These are phyloP conservation scores for Timandra comae DNA, from an alignment of 2,888 invertebrate genomes.

Conservation along the genomic window DNA sequence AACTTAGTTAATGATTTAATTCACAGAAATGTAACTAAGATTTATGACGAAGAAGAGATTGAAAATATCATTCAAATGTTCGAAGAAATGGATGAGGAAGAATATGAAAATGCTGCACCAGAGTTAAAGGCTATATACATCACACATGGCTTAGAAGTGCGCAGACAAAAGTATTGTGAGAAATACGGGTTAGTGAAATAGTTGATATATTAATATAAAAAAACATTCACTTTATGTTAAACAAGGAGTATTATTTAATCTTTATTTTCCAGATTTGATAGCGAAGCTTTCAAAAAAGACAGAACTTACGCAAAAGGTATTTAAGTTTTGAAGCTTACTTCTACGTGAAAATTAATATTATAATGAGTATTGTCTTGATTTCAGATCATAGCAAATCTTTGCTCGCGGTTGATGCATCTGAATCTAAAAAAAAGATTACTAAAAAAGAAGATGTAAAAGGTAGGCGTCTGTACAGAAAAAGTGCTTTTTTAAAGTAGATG, in stretches of 20 bases:
- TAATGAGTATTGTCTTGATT: no score
- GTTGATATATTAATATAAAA: no score
- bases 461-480: slow-evolving; percentile 13
- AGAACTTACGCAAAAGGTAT: slow-evolving; percentile 20
- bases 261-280: no score
- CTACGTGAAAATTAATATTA: no score
- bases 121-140: slow-evolving; percentile 56
- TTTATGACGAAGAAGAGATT: slow-evolving; percentile 52
- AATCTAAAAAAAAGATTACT: slow-evolving; percentile 54
- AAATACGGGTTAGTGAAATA: slow-evolving; percentile 30
- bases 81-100: slow-evolving; percentile 53
- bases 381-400: slow-evolving; percentile 39
- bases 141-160: slow-evolving; percentile 44
- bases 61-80: slow-evolving; percentile 39
- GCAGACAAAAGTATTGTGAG: slow-evolving; percentile 41
- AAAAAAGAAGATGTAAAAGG: slow-evolving; percentile 51
- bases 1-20: slow-evolving; percentile 4
- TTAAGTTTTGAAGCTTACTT: no score
- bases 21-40: slow-evolving; percentile 36
- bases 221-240: no score
- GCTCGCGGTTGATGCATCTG: slow-evolving; percentile 29
- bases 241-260: no score
- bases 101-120: slow-evolving; percentile 43
- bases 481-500: no score
- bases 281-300: slow-evolving; percentile 20